phyloP scores from a whole-genome alignment of 2,113 vertebrate genomes.

The Sinocyclocheilus anshuiensis region DNA sequence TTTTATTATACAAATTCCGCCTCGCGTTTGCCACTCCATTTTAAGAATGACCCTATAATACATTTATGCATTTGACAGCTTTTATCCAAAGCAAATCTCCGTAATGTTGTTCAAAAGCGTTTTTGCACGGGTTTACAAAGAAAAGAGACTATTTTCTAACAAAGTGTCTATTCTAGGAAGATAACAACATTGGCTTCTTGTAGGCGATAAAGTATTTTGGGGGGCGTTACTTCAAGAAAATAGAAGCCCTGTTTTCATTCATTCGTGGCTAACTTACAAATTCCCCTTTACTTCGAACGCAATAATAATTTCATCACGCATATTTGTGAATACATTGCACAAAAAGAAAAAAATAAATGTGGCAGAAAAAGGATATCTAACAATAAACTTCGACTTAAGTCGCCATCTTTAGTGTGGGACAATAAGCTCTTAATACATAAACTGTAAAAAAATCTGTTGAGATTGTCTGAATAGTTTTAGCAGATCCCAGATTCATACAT shows the following conservation, averaged over 20 bases:
- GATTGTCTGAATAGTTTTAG: background rate
- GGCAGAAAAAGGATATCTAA: background rate
- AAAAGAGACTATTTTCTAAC: background rate
- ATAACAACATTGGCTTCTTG: background rate
- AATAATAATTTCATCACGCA: background rate
- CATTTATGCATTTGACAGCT: too few species aligned
- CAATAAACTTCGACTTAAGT: conserved; percentile 35
- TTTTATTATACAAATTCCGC: background rate
- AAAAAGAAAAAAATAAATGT: background rate
- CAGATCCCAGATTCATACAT: background rate
- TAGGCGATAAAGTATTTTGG: background rate
- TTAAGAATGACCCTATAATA: background rate
- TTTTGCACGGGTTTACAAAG: too few species aligned
- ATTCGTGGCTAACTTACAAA: background rate
- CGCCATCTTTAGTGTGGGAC: conserved; percentile 80
- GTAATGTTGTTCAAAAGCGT: too few species aligned
- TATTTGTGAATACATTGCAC: background rate
- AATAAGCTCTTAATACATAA: conserved; percentile 55
- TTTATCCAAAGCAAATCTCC: too few species aligned
- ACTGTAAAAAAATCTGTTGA: background rate
- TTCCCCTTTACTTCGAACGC: too few species aligned
- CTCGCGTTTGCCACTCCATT: background rate
- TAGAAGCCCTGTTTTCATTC: background rate
- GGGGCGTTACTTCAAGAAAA: conserved; percentile 4
- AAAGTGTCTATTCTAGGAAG: background rate